Conservation (phyloP, 1,140 invertebrate species). For the Drosophila rufa region DNA sequence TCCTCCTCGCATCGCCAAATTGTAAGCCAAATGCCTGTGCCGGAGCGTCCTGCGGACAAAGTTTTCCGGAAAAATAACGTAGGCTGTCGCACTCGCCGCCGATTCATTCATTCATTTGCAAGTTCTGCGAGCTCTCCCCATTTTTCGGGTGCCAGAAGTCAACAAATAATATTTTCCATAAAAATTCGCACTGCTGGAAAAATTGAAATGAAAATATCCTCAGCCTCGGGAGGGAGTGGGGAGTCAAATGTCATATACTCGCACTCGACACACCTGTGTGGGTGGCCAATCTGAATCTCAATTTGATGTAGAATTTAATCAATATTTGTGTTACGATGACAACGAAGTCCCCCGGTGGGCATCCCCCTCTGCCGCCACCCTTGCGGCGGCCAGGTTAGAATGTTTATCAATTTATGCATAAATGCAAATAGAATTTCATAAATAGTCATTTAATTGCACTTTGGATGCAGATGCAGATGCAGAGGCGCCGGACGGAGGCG, state of each 20-base stretch:
- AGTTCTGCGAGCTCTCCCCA: constrained; percentile 21
- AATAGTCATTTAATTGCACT: constrained; percentile 83
- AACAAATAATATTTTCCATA: constrained; percentile 83
- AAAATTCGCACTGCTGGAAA: constrained; percentile 63
- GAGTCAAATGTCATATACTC: constrained; percentile 17
- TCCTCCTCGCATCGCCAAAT: constrained; percentile 3
- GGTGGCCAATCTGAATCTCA: constrained; percentile 63
- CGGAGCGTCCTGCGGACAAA: constrained; percentile 57
- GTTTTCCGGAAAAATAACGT: constrained; percentile 48
- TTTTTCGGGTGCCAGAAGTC: constrained; percentile 70
- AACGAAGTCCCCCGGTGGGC: constrained; percentile 21
- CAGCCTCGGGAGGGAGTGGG: neutral
- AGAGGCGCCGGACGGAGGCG: neutral
- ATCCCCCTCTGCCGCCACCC: constrained; percentile 15
- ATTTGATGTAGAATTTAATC: constrained; percentile 72
- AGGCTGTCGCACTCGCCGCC: constrained; percentile 10
- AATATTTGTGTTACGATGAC: constrained; percentile 58
- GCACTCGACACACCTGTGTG: neutral
- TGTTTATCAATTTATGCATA: constrained; percentile 81
- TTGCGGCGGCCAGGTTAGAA: constrained; percentile 43
- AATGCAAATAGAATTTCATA: constrained; percentile 82
- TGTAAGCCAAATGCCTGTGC: constrained; percentile 29
- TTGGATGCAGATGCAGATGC: constrained; percentile 29
- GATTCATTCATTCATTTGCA: constrained; percentile 48
- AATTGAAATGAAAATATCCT: constrained; percentile 79